These are phyloP conservation scores for Lapara coniferarum DNA, from an alignment of 2,888 invertebrate species.

Conservation along the genomic window DNA sequence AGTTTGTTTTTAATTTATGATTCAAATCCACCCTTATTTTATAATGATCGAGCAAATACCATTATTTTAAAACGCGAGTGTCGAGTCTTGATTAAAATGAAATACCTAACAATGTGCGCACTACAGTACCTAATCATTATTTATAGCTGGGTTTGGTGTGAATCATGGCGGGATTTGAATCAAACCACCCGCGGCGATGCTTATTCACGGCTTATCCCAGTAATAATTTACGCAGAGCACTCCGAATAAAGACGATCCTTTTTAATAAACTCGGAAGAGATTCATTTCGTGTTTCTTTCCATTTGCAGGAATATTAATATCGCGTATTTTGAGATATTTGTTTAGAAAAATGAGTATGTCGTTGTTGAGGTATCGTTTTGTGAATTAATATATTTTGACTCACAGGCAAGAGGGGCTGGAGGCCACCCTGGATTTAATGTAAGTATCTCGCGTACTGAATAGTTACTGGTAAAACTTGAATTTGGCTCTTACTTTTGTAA, in stretches of 20 bases:
- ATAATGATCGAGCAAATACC: background rate
- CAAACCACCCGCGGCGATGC: slow-evolving; percentile 46
- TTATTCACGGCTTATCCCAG: slow-evolving; percentile 50
- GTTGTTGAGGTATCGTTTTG: background rate
- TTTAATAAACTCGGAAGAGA: slow-evolving; percentile 43
- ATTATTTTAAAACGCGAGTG: background rate
- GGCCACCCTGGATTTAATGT: too few species aligned
- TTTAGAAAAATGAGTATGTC: background rate
- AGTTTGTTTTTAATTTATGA: too few species aligned
- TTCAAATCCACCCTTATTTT: background rate
- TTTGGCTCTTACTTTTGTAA: too few species aligned
- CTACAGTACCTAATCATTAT: slow-evolving; percentile 39
- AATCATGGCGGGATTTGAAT: slow-evolving; percentile 37
- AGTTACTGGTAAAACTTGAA: too few species aligned
- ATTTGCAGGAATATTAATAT: background rate
- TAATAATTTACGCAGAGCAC: slow-evolving; percentile 53
- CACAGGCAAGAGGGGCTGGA: too few species aligned
- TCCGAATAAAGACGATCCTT: slow-evolving; percentile 43
- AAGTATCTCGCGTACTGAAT: too few species aligned
- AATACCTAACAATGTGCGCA: slow-evolving; percentile 34
- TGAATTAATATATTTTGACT: background rate
- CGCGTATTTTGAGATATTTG: background rate
- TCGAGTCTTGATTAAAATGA: background rate
- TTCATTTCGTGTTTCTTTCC: slow-evolving; percentile 10
- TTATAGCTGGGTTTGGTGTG: slow-evolving; percentile 37